These are phyloP conservation scores for Xiphydria camelus DNA, from an alignment of 2,888 invertebrate species.

Conservation along the genomic window DNA sequence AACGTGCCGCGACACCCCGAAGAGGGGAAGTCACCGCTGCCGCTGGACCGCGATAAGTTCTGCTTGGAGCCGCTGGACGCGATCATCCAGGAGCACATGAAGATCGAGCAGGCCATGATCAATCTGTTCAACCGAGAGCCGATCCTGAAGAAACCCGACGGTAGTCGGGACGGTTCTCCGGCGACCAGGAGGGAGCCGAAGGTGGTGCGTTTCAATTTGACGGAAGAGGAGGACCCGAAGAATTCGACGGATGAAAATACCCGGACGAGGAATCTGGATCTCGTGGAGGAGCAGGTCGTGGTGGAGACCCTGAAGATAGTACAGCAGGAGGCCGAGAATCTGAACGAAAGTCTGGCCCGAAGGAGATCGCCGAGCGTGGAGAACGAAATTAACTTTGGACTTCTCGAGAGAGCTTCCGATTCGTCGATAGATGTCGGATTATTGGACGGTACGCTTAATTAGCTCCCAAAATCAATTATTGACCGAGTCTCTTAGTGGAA, in stretches of 20 bases:
- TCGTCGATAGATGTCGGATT: slow-evolving; percentile 19
- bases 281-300: background rate
- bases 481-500: no score
- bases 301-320: slow-evolving; percentile 7
- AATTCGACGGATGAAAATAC: background rate
- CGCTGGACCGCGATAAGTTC: slow-evolving; percentile 1
- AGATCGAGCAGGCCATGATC: slow-evolving; percentile 40
- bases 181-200: slow-evolving; percentile 32
- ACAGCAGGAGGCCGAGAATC: slow-evolving; percentile 8
- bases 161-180: slow-evolving; percentile 14
- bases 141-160: slow-evolving; percentile 27
- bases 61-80: slow-evolving; percentile 22
- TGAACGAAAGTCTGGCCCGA: slow-evolving; percentile 15
- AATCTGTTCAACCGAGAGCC: slow-evolving; percentile 36
- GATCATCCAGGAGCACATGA: slow-evolving; percentile 26
- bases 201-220: slow-evolving; percentile 40
- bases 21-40: no score
- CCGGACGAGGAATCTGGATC: background rate
- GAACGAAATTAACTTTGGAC: slow-evolving; percentile 10
- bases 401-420: slow-evolving; percentile 4
- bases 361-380: slow-evolving; percentile 16
- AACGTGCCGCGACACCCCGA: background rate
- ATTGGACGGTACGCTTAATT: slow-evolving; percentile 17
- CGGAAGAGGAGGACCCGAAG: slow-evolving; percentile 10
- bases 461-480: no score